Evolutionary conservation across 2,113 vertebrate genomes (phyloP).

Genomic region (Agapornis roseicollis): DNA sequence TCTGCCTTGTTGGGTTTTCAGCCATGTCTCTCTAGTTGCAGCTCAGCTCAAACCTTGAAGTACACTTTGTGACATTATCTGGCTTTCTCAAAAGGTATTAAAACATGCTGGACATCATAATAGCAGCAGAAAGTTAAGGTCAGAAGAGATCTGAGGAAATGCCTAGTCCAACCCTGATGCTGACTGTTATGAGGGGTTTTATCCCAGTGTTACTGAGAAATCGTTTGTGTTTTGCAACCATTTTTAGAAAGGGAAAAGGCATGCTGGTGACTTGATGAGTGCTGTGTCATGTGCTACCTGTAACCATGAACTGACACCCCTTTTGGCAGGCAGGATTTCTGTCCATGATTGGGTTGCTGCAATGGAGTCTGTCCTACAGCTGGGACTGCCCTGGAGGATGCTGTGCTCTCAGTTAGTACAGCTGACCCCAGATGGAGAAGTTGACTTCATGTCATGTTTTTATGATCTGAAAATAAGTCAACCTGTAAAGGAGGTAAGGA

Average conservation of each 20-base stretch:
- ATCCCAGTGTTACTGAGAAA: neutral
- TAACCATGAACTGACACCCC: neutral
- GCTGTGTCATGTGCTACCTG: accelerated
- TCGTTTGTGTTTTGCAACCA: neutral
- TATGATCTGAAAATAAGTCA: slow-evolving; percentile 80
- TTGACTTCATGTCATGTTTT: slow-evolving; percentile 89
- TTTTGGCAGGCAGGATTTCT: slow-evolving; percentile 81
- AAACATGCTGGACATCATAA: neutral
- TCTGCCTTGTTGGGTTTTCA: neutral
- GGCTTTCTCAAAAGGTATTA: neutral
- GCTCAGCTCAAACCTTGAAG: neutral
- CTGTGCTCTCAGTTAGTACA: slow-evolving; percentile 79
- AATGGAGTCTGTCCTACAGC: slow-evolving; percentile 82
- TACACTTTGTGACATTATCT: neutral
- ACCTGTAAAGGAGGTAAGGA: slow-evolving; percentile 81
- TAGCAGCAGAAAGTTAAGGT: neutral
- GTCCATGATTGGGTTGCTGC: slow-evolving; percentile 85
- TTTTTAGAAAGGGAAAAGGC: neutral
- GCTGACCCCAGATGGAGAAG: slow-evolving; percentile 72
- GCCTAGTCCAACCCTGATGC: neutral
- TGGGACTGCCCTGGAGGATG: slow-evolving; percentile 92
- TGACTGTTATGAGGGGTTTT: neutral
- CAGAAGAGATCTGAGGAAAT: neutral
- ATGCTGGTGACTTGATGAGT: neutral
- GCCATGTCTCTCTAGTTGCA: neutral